Percentiles rank a stretch among this genome's conserved stretches.
Conservation (phyloP, 2,797 vertebrate genomes). For the Manis pentadactyla region DNA sequence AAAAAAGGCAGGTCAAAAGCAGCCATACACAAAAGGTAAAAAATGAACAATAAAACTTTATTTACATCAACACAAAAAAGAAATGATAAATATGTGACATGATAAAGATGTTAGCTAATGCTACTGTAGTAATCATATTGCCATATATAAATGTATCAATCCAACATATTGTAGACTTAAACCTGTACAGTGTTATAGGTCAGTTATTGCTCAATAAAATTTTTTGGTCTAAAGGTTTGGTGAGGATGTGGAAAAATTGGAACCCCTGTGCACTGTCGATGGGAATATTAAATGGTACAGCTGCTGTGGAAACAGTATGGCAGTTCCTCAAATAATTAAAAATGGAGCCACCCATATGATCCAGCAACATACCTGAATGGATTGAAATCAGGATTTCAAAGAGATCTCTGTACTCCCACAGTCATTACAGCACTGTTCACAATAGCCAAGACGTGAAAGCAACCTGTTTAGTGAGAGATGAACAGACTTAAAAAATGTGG, state of each 20-base stretch:
- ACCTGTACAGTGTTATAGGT: neutral
- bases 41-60: slow-evolving; percentile 34
- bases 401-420: accelerated
- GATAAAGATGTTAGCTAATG: neutral
- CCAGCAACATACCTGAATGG: neutral
- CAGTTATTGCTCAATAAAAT: neutral
- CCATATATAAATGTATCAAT: neutral
- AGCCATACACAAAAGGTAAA: neutral
- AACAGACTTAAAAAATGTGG: neutral
- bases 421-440: neutral
- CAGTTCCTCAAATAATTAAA: neutral
- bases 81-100: neutral
- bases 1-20: neutral
- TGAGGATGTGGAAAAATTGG: neutral
- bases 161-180: neutral
- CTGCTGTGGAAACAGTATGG: neutral
- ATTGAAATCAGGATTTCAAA: neutral
- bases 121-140: neutral
- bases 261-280: accelerated
- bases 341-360: neutral
- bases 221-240: neutral
- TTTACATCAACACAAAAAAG: neutral
- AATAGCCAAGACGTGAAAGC: neutral
- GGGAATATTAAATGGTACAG: neutral
- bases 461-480: neutral